Percentiles rank a stretch among this genome's conserved stretches.
These are phyloP conservation scores for Argynnis bischoffii DNA, from an alignment of 2,888 invertebrate species.

Conservation along the genomic window DNA sequence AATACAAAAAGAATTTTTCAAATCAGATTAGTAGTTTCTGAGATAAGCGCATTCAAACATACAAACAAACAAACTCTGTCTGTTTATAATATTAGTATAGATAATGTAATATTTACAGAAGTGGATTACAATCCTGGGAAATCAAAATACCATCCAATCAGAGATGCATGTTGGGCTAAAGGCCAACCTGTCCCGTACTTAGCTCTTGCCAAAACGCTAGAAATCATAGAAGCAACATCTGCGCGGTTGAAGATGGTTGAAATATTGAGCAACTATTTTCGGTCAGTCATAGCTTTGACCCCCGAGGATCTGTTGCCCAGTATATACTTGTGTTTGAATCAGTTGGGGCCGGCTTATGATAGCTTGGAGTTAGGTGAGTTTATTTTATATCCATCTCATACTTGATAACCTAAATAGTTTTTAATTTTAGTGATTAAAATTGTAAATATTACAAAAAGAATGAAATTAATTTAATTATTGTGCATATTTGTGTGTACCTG, in stretches of 20 bases:
- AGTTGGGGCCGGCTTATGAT: conserved; percentile 97
- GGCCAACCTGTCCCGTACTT: conserved; percentile 93
- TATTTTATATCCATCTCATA: not conserved
- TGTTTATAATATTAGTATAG: too few species aligned
- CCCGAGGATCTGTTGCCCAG: conserved; percentile 95
- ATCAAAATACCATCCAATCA: conserved; percentile 90
- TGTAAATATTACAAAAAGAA: not conserved
- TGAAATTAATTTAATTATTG: too few species aligned
- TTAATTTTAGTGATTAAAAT: not conserved
- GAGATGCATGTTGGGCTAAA: conserved; percentile 90
- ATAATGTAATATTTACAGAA: conserved; percentile 36
- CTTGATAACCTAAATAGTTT: not conserved
- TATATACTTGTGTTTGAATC: conserved; percentile 97
- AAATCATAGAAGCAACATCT: conserved; percentile 92
- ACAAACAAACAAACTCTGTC: too few species aligned
- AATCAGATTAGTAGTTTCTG: too few species aligned
- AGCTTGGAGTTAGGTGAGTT: conserved; percentile 55
- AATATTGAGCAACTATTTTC: conserved; percentile 93
- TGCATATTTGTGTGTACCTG: too few species aligned
- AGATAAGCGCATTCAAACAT: too few species aligned
- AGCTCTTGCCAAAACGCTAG: conserved; percentile 94
- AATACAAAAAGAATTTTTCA: too few species aligned
- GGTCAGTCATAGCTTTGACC: conserved; percentile 92
- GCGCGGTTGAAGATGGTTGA: conserved; percentile 95
- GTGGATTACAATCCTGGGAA: conserved; percentile 86